Percentiles rank a stretch among this genome's conserved stretches.
Evolutionary conservation across 2,888 invertebrate species (phyloP).

Genomic region (Boloria selene): DNA sequence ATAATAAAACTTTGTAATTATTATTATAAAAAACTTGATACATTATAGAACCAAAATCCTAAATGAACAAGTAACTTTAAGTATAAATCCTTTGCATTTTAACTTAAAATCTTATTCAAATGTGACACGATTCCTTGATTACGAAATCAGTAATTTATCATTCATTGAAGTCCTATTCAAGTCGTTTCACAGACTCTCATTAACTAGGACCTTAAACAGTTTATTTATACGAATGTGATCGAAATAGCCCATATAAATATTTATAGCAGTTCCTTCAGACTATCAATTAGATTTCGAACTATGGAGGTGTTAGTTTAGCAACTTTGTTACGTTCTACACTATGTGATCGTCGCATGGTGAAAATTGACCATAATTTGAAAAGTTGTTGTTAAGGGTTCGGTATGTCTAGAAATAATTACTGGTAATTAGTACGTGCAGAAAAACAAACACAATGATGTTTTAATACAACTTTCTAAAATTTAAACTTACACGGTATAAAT

Average conservation of each 20-base stretch:
- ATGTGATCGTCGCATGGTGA: too few relatives aligned
- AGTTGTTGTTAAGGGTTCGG: too few relatives aligned
- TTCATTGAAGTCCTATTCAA: conserved; percentile 28
- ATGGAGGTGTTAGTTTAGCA: conserved; percentile 2
- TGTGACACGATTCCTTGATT: conserved; percentile 26
- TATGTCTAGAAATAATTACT: too few relatives aligned
- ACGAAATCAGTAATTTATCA: conserved; percentile 35
- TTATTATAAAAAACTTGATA: too few relatives aligned
- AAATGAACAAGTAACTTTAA: too few relatives aligned
- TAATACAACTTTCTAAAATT: too few relatives aligned
- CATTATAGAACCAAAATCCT: too few relatives aligned
- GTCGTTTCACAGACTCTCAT: conserved; percentile 32
- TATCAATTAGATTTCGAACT: conserved; percentile 35
- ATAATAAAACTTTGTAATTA: too few relatives aligned
- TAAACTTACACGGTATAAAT: too few relatives aligned
- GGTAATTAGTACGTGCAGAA: too few relatives aligned
- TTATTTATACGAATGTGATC: conserved; percentile 25
- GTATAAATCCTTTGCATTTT: background rate
- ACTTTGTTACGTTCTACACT: background rate
- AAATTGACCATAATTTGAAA: too few relatives aligned
- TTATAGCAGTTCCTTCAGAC: conserved; percentile 34
- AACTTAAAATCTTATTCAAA: conserved; percentile 10
- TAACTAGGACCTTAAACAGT: conserved; percentile 34
- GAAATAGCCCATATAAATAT: conserved; percentile 32
- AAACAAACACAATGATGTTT: too few relatives aligned